A percentile compares a stretch with the other conserved stretches of the same genome.
Conservation (phyloP, 2,797 vertebrate species). For the Neosalanx taihuensis region DNA sequence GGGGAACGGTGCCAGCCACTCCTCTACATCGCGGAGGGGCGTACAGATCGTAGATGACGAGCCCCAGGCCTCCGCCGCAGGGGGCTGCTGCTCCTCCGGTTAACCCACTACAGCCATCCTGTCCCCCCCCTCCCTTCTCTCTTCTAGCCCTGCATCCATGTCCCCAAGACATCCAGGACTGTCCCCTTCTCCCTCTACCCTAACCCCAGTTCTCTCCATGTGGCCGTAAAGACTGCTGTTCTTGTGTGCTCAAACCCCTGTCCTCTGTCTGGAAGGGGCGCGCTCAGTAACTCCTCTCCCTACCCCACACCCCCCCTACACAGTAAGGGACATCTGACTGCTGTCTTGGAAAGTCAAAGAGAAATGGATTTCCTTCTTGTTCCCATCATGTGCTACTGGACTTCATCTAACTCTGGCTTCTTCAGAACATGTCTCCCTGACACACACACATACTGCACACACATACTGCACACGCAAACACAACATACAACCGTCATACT, state of each 20-base stretch:
- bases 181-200: not conserved
- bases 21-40: conserved; percentile 80
- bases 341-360: not conserved
- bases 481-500: conserved; percentile 24
- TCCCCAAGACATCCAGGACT: not conserved
- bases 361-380: not conserved
- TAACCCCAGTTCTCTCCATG: not conserved
- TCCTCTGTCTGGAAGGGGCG: not conserved
- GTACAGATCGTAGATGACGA: conserved; percentile 97
- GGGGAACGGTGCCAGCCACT: conserved; percentile 88
- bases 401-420: conserved; percentile 51
- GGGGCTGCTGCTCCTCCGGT: conserved; percentile 92
- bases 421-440: conserved; percentile 34
- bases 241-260: not conserved
- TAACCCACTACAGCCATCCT: conserved; percentile 71
- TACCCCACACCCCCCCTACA: not conserved
- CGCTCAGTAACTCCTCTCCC: not conserved
- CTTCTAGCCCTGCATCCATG: not conserved
- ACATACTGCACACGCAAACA: conserved; percentile 54
- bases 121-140: not conserved
- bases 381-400: conserved; percentile 29
- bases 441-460: conserved; percentile 15
- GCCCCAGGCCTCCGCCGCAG: conserved; percentile 78
- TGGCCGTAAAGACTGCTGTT: conserved; percentile 7
- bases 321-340: not conserved